phyloP scores from a whole-genome alignment of 2,797 vertebrate genomes.

The Manis crassicaudata region DNA sequence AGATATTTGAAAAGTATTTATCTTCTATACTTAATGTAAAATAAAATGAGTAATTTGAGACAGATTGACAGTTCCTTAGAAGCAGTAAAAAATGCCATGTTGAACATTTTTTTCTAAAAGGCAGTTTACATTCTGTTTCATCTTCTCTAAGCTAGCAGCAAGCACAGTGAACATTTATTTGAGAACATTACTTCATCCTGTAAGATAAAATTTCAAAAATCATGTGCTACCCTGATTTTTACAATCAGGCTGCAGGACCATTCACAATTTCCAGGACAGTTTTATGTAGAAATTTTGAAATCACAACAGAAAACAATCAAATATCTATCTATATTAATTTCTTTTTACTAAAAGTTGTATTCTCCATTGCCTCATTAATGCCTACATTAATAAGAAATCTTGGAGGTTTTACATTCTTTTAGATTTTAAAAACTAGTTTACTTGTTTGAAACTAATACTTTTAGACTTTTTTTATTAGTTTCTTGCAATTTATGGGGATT shows the following conservation, averaged over 20 bases:
- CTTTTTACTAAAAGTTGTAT: background rate
- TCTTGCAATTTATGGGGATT: background rate
- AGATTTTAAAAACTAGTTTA: background rate
- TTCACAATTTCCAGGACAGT: background rate
- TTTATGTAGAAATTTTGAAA: constrained; percentile 20
- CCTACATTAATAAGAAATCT: background rate
- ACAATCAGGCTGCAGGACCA: background rate
- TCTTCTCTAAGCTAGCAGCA: background rate
- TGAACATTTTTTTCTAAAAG: background rate
- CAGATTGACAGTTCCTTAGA: background rate
- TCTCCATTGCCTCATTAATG: background rate
- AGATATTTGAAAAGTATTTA: background rate
- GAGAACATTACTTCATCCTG: background rate
- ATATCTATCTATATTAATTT: background rate
- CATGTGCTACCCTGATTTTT: background rate
- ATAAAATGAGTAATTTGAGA: constrained; percentile 11
- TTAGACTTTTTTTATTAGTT: background rate
- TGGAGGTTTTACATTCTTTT: background rate
- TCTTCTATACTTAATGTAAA: background rate
- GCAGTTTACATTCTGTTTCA: background rate
- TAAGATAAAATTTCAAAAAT: background rate
- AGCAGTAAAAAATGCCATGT: background rate
- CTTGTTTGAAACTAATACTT: background rate
- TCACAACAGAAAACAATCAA: background rate
- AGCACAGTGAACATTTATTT: background rate